A percentile compares a stretch with the other conserved stretches of the same genome.
phyloP scores from a whole-genome alignment of 2,888 invertebrate species.

The Alsophila aescularia region DNA sequence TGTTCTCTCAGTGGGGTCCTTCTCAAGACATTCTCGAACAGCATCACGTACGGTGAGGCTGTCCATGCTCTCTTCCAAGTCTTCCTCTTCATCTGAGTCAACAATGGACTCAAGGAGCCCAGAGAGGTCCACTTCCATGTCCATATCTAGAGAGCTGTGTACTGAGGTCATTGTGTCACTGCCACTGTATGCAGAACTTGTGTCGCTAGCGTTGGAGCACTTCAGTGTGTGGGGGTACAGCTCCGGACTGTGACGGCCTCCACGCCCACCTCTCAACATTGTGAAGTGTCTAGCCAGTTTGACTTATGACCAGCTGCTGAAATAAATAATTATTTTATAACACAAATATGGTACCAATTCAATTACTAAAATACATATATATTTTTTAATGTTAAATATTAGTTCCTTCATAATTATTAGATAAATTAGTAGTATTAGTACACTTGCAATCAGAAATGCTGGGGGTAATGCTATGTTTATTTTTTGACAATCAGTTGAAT shows the following conservation, averaged over 20 bases:
- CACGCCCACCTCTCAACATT: slow-evolving; percentile 85
- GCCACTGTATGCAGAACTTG: slow-evolving; percentile 98
- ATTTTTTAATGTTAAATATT: no score
- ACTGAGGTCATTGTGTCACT: slow-evolving; percentile 98
- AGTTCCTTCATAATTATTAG: no score
- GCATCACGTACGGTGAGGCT: slow-evolving; percentile 96
- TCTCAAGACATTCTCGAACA: slow-evolving; percentile 98
- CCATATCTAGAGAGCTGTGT: slow-evolving; percentile 92
- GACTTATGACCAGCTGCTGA: slow-evolving; percentile 69
- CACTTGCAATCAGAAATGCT: neutral
- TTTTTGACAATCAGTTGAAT: neutral
- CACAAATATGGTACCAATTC: neutral
- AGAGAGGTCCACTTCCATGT: slow-evolving; percentile 94
- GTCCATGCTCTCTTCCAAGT: slow-evolving; percentile 95
- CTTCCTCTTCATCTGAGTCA: slow-evolving; percentile 98
- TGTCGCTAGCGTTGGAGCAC: slow-evolving; percentile 92
- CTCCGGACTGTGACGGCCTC: slow-evolving; percentile 87
- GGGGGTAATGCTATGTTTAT: neutral
- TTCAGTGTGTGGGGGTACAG: slow-evolving; percentile 94
- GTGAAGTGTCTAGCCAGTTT: slow-evolving; percentile 72
- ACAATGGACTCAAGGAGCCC: slow-evolving; percentile 98
- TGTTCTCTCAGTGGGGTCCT: slow-evolving; percentile 97
- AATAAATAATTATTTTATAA: slow-evolving; percentile 22
- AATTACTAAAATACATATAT: neutral
- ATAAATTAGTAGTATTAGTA: no score